A percentile compares a stretch with the other conserved stretches of the same genome.
These are phyloP conservation scores for Zaprionus kolodkinae DNA, from an alignment of 1,140 invertebrate species.

Conservation along the genomic window DNA sequence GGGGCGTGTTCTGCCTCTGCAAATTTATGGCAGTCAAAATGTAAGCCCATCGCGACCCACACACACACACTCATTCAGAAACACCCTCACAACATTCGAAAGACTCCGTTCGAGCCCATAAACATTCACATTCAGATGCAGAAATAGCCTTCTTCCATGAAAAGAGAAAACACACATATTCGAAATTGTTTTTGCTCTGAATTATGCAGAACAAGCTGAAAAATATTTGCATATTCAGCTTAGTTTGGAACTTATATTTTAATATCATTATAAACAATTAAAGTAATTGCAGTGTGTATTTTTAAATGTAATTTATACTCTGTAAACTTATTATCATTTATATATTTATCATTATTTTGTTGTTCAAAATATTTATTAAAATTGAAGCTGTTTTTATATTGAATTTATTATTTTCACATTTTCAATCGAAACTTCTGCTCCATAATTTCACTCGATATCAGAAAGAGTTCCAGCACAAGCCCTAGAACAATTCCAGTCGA, in stretches of 20 bases:
- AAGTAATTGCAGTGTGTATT: neutral
- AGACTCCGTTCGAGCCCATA: constrained; percentile 23
- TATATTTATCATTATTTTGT: no score
- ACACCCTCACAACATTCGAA: constrained; percentile 8
- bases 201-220: neutral
- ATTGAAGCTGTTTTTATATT: no score
- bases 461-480: no score
- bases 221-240: neutral
- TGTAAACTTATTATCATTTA: no score
- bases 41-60: constrained; percentile 16
- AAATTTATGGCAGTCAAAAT: constrained; percentile 68
- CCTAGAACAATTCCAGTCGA: neutral
- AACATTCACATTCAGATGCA: constrained; percentile 52
- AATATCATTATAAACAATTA: neutral
- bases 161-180: constrained; percentile 1
- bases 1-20: constrained; percentile 60
- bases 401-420: no score
- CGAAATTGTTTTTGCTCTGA: neutral
- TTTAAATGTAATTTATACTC: neutral
- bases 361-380: no score
- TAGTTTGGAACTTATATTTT: neutral
- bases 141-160: constrained; percentile 15
- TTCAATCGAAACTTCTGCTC: no score
- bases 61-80: constrained; percentile 3
- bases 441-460: no score